Base-by-base conservation (phyloP, 1,140 invertebrate species). In the Sycophila sp. region DNA sequence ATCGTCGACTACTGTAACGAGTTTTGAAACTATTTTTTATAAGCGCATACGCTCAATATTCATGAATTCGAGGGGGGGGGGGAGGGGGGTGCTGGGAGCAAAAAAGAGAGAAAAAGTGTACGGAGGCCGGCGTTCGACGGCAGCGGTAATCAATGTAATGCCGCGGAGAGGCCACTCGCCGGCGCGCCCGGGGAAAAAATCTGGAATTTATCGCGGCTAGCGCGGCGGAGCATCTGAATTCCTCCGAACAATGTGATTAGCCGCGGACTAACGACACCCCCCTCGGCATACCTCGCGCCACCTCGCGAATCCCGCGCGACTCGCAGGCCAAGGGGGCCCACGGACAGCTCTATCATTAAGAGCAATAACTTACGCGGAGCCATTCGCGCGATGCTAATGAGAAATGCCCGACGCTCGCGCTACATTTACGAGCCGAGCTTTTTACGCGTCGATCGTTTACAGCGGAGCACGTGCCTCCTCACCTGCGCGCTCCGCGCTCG, bases 311-410 rank as follows among this genome's bases (percentile, higher is more conserved):
- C n/a, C n/a, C n/a, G n/a, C n/a, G n/a, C n/a, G n/a, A n/a, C 19
- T 40, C 36, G 10, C 6, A 15, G 42, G 5, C 17, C 42, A 17
- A 47, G 24, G 42, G 42, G 42, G 17, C 2, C 62, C 4, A 2
- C 22, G 26, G 38, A 49, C 64, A 45, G 36, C 51, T 66, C 64
- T 66, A 66, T 66, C 64, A 56, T 66, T 66, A 66, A 8, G 49
- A 22, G 36, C 24, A 28, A 42, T 56, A 66, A 56, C 51, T 47
- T 47, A 32, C n/a, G n/a, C n/a, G n/a, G 6, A 19, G 26, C 40
- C 40, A 36, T 5, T 8, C 36, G 58, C 58, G 15, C 53, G 53
- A 56, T 58, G 22, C 55, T 58, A 58, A 58, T 58, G 55, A 58
- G 55, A 36, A 58, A 58, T 26, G 49, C 49, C 15, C 6, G 1